Percentiles rank a stretch among this genome's conserved stretches.
These are phyloP conservation scores for Morone chrysops DNA, from an alignment of 2,113 vertebrate species.

Conservation along the genomic window DNA sequence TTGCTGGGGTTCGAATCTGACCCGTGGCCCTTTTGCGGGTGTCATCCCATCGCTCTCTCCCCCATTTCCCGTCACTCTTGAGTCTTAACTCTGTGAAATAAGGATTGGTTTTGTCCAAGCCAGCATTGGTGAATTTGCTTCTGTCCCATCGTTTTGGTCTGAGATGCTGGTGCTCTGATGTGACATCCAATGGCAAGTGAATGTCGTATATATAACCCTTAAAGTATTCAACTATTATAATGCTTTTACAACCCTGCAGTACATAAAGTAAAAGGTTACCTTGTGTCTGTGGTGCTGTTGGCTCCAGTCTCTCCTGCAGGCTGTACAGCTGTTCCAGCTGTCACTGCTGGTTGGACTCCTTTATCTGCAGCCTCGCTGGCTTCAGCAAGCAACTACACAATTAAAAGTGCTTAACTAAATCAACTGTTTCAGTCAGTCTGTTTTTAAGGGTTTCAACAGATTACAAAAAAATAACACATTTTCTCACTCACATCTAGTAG, in stretches of 20 bases:
- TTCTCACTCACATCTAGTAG: neutral
- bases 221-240: neutral
- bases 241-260: neutral
- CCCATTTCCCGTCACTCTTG: too few species aligned
- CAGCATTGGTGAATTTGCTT: too few species aligned
- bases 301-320: conserved; percentile 80
- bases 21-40: too few species aligned
- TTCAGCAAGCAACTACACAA: conserved; percentile 88
- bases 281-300: conserved; percentile 78
- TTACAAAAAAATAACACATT: too few species aligned
- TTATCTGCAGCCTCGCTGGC: conserved; percentile 74
- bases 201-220: too few species aligned
- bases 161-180: too few species aligned
- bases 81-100: too few species aligned
- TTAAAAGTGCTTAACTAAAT: neutral
- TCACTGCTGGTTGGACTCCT: conserved; percentile 80
- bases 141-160: too few species aligned
- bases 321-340: conserved; percentile 68
- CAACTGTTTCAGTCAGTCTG: neutral
- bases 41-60: too few species aligned
- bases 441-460: neutral
- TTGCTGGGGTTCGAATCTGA: too few species aligned
- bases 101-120: too few species aligned
- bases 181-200: too few species aligned
- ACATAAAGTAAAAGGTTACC: conserved; percentile 74